Evolutionary conservation across 2,797 vertebrate genomes (phyloP).

Genomic region (Sylvilagus floridanus): DNA sequence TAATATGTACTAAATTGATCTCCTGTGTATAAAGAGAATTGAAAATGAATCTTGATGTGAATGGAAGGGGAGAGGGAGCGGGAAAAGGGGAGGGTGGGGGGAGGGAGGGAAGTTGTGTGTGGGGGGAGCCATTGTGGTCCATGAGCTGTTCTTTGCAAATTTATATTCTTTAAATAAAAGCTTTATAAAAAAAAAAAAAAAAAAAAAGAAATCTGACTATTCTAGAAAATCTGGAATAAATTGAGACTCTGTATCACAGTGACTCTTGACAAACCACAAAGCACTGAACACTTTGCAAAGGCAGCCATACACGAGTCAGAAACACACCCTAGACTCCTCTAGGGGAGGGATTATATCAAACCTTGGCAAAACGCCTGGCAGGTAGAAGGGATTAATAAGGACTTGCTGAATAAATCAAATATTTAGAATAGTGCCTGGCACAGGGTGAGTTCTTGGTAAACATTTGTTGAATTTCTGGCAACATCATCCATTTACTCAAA

Average conservation of each 20-base stretch:
- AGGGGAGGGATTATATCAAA: neutral
- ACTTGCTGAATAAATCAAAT: constrained; percentile 38
- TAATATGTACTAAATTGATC: too few relatives aligned
- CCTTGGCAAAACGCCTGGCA: neutral
- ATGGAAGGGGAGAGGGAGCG: too few relatives aligned
- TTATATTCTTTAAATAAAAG: too few relatives aligned
- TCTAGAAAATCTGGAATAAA: constrained; percentile 64
- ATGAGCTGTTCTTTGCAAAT: too few relatives aligned
- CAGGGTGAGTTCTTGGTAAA: constrained; percentile 31
- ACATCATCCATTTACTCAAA: constrained; percentile 51
- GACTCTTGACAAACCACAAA: constrained; percentile 33
- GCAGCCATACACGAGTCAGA: neutral
- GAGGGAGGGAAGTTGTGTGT: too few relatives aligned
- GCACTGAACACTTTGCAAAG: neutral
- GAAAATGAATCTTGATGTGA: too few relatives aligned
- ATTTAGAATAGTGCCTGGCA: neutral
- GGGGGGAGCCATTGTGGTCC: too few relatives aligned
- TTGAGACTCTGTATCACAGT: neutral
- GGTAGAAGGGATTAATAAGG: neutral
- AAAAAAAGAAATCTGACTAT: constrained; percentile 25
- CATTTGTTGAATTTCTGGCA: constrained; percentile 45
- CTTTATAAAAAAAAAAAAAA: too few relatives aligned
- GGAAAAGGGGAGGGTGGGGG: too few relatives aligned
- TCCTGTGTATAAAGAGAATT: too few relatives aligned
- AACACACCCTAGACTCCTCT: constrained; percentile 17